Conservation (phyloP, 2,113 vertebrate species). For the Paramisgurnus dabryanus region DNA sequence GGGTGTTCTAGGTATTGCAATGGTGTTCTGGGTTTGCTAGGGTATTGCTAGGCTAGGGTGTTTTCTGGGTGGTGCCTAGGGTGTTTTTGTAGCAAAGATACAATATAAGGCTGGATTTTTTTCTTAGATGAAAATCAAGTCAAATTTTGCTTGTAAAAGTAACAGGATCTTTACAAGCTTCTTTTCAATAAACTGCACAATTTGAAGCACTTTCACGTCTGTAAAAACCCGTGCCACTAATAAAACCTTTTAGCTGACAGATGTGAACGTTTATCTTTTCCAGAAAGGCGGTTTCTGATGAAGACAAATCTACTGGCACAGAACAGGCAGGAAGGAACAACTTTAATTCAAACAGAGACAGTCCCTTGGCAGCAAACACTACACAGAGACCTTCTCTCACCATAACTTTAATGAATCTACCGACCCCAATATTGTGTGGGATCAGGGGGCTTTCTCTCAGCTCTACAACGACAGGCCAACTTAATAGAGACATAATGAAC, state of each 20-base stretch:
- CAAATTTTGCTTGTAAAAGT: no score
- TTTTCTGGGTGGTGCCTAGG: no score
- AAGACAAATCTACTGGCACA: neutral
- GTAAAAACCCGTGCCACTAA: no score
- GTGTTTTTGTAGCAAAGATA: no score
- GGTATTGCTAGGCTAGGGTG: no score
- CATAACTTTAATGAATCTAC: slow-evolving; percentile 44
- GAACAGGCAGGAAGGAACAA: slow-evolving; percentile 23
- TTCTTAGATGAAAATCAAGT: neutral
- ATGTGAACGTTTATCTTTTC: neutral
- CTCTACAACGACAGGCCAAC: neutral
- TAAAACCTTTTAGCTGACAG: no score
- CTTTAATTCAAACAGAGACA: slow-evolving; percentile 16
- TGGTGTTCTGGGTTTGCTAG: no score
- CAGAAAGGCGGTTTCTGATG: slow-evolving; percentile 13
- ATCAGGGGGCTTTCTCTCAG: slow-evolving; percentile 16
- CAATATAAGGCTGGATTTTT: no score
- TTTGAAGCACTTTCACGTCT: no score
- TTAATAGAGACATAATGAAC: slow-evolving; percentile 24
- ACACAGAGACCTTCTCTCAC: slow-evolving; percentile 10
- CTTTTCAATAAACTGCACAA: no score
- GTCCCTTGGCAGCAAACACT: slow-evolving; percentile 16
- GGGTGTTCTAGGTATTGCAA: no score
- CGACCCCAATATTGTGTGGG: slow-evolving; percentile 34
- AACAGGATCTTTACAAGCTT: no score